These are phyloP conservation scores for Cerceris rybyensis DNA, from an alignment of 2,888 invertebrate genomes.

Conservation along the genomic window DNA sequence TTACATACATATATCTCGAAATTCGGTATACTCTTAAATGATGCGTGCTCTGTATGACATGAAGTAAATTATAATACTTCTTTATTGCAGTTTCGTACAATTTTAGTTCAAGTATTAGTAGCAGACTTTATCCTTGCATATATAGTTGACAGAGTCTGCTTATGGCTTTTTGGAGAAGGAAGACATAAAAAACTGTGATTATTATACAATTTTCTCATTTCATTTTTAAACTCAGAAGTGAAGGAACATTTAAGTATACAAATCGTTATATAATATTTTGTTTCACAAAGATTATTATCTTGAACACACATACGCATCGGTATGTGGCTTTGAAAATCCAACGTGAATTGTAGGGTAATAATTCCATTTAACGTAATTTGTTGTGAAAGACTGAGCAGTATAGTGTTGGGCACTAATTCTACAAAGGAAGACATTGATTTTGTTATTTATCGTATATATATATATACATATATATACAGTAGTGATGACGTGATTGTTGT, in stretches of 20 bases:
- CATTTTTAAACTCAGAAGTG: slow-evolving; percentile 31
- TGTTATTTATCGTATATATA: neutral
- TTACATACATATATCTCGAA: neutral
- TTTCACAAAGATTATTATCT: slow-evolving; percentile 47
- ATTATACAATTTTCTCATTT: slow-evolving; percentile 32
- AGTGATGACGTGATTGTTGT: slow-evolving; percentile 1
- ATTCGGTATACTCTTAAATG: too few relatives aligned
- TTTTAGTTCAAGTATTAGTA: slow-evolving; percentile 91
- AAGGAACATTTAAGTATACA: slow-evolving; percentile 41
- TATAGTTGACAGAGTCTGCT: slow-evolving; percentile 91
- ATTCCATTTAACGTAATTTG: slow-evolving; percentile 12
- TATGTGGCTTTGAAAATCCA: neutral
- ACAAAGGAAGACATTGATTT: slow-evolving; percentile 11
- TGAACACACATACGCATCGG: neutral
- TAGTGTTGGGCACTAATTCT: slow-evolving; percentile 10
- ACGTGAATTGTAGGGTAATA: slow-evolving; percentile 7
- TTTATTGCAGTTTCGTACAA: slow-evolving; percentile 92
- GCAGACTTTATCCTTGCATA: slow-evolving; percentile 94
- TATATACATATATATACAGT: neutral
- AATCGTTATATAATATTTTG: slow-evolving; percentile 41
- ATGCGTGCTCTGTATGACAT: neutral
- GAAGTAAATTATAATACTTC: slow-evolving; percentile 39
- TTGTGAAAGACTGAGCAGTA: slow-evolving; percentile 43
- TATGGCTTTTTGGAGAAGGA: slow-evolving; percentile 94
- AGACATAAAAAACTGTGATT: slow-evolving; percentile 81